phyloP scores from a whole-genome alignment of 2,797 vertebrate species.

The Furcifer pardalis region DNA sequence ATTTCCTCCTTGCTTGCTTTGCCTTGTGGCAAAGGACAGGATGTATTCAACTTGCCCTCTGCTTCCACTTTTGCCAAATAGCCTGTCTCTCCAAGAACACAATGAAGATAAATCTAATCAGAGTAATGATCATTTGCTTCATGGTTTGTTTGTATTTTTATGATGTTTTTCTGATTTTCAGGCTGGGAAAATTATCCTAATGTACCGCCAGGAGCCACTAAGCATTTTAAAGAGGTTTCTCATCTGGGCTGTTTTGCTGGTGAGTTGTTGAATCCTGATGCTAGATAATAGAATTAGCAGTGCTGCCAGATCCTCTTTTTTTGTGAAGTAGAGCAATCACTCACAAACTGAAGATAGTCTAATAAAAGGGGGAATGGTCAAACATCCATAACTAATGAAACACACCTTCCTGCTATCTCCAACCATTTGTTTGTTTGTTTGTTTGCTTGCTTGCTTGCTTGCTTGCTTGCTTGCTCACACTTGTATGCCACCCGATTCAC shows the following conservation, averaged over 20 bases:
- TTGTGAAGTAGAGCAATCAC: conserved; percentile 70
- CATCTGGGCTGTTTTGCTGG: conserved; percentile 82
- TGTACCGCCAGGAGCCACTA: conserved; percentile 72
- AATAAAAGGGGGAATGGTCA: conserved; percentile 41
- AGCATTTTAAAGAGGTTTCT: conserved; percentile 81
- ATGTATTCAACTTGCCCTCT: neutral
- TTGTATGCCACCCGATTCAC: too few species aligned
- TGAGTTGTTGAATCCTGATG: conserved; percentile 77
- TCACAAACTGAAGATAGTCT: conserved; percentile 63
- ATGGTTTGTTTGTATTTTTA: conserved; percentile 22
- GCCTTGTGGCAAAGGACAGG: neutral
- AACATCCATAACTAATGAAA: conserved; percentile 18
- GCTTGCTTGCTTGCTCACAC: too few species aligned
- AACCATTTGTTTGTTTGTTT: too few species aligned
- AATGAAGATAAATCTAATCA: neutral
- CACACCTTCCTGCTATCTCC: neutral
- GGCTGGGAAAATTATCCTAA: conserved; percentile 82
- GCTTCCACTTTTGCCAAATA: neutral
- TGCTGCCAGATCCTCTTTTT: conserved; percentile 66
- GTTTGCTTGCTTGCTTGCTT: too few species aligned
- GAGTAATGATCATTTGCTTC: neutral
- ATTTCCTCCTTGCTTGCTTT: neutral
- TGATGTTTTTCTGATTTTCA: conserved; percentile 56
- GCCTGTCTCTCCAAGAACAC: neutral
- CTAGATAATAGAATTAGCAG: conserved; percentile 73